These are phyloP conservation scores for Peromyscus eremicus DNA, from an alignment of 2,797 vertebrate species.

Conservation along the genomic window DNA sequence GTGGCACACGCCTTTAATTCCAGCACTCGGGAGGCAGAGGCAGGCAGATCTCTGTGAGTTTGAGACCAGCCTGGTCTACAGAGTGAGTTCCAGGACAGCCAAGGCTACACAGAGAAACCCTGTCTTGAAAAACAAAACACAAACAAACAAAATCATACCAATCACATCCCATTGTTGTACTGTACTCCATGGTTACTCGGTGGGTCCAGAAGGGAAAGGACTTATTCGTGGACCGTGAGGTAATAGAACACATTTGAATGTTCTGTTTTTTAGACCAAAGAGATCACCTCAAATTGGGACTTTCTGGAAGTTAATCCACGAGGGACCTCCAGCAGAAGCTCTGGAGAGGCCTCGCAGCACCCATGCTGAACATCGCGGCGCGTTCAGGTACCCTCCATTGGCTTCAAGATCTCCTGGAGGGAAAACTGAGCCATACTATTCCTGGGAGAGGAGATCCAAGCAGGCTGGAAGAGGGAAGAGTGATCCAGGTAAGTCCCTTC, in stretches of 20 bases:
- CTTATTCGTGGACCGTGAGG: not conserved
- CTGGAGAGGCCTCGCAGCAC: not conserved
- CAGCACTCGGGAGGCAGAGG: not conserved
- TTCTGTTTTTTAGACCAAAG: slow-evolving; percentile 10
- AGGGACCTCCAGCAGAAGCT: not conserved
- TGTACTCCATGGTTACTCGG: not conserved
- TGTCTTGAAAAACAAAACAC: not conserved
- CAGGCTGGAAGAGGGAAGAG: not conserved
- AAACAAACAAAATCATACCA: not conserved
- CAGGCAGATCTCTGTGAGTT: not conserved
- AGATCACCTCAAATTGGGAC: not conserved
- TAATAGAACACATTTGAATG: not conserved
- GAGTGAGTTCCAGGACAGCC: not conserved
- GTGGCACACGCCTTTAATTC: not conserved
- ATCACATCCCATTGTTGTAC: not conserved
- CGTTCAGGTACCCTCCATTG: not conserved
- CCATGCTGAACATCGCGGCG: not conserved
- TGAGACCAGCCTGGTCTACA: not conserved
- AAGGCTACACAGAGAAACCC: not conserved
- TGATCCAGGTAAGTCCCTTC: slow-evolving; percentile 15
- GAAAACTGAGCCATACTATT: not conserved
- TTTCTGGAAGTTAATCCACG: not conserved
- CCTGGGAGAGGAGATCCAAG: not conserved
- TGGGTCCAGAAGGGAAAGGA: not conserved
- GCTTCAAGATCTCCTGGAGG: not conserved